A percentile compares a stretch with the other conserved stretches of the same genome.
These are phyloP conservation scores for Pantherophis vulpinus DNA, from an alignment of 2,797 vertebrate genomes.

Conservation along the genomic window DNA sequence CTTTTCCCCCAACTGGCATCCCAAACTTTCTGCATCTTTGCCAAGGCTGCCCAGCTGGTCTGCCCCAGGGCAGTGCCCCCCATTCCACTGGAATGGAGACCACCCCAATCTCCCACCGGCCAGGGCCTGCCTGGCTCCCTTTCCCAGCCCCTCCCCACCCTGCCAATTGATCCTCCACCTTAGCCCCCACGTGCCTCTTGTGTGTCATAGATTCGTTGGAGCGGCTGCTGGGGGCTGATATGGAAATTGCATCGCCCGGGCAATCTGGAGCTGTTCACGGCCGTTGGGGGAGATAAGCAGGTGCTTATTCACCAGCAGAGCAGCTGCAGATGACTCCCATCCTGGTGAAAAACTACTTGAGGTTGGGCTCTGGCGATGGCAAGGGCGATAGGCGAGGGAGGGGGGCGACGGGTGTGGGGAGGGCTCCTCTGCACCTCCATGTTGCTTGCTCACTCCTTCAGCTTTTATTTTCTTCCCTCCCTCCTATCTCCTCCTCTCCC, in stretches of 20 bases:
- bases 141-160: constrained; percentile 25
- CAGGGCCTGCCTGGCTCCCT: background rate
- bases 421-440: background rate
- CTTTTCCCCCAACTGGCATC: background rate
- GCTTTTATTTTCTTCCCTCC: constrained; percentile 40
- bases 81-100: background rate
- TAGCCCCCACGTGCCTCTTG: constrained; percentile 75
- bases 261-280: constrained; percentile 63
- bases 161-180: constrained; percentile 85
- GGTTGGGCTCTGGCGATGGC: constrained; percentile 73
- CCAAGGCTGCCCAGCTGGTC: background rate
- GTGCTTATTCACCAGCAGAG: constrained; percentile 61
- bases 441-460: constrained; percentile 33
- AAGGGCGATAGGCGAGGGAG: constrained; percentile 50
- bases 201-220: constrained; percentile 72
- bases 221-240: constrained; percentile 85
- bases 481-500: constrained; percentile 23
- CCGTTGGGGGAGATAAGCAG: constrained; percentile 71
- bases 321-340: constrained; percentile 69
- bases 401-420: background rate
- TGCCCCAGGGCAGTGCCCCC: background rate
- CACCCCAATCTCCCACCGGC: background rate
- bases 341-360: constrained; percentile 81
- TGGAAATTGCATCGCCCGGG: constrained; percentile 78
- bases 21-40: background rate